These are phyloP conservation scores for Microdon myrmicae DNA, from an alignment of 2,888 invertebrate species.

Conservation along the genomic window DNA sequence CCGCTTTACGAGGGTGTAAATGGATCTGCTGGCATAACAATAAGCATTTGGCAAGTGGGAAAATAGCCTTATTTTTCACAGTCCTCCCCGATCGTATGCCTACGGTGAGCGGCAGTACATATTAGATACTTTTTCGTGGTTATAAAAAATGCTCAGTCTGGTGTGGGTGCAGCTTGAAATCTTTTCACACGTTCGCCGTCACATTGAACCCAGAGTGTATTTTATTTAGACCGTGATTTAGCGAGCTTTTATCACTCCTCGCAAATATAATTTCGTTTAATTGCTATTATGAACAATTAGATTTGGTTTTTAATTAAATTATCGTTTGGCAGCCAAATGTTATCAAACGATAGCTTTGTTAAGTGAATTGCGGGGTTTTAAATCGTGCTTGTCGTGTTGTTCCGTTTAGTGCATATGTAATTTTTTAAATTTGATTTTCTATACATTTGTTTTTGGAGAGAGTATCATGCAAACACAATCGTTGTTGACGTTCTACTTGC, in stretches of 20 bases:
- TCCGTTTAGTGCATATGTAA: too few relatives aligned
- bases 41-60: conserved; percentile 23
- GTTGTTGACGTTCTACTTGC: too few relatives aligned
- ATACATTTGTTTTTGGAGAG: too few relatives aligned
- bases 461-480: too few relatives aligned
- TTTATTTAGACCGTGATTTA: conserved; percentile 22
- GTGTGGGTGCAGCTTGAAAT: conserved; percentile 8
- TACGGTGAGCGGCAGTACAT: conserved; percentile 25
- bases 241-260: conserved; percentile 14
- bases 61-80: conserved; percentile 4
- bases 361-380: too few relatives aligned
- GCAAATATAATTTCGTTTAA: conserved; percentile 12
- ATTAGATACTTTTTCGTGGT: conserved; percentile 2
- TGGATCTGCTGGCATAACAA: conserved; percentile 41
- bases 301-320: conserved; percentile 25
- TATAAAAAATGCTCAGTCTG: conserved; percentile 4
- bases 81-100: conserved; percentile 23
- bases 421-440: too few relatives aligned
- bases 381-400: too few relatives aligned
- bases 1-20: conserved; percentile 43
- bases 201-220: conserved; percentile 5
- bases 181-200: conserved; percentile 1
- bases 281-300: conserved; percentile 22
- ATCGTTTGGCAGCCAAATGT: too few relatives aligned
- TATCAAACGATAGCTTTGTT: too few relatives aligned